Base-by-base conservation (phyloP, 64 coral and sea anemone species). In the Trachythela sp. region DNA sequence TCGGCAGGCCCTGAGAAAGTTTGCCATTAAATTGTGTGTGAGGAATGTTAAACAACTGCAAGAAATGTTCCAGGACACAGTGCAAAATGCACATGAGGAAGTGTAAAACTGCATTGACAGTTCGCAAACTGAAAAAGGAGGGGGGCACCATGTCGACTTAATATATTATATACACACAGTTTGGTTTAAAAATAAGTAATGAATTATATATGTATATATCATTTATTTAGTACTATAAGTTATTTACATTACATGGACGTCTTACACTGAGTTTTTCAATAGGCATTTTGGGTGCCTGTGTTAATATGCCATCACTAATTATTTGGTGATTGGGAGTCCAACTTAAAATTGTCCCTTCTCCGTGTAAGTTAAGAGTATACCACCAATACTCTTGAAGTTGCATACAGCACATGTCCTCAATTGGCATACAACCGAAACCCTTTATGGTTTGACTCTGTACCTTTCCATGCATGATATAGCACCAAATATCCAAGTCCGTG, bases 271-370 rank as follows among this genome's bases (percentile, higher is more conserved):
- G 20, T 68, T 68, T 89, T 64, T 89, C 64, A n/a, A 89, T 34
- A 18, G 67, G 0, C 67, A 77, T 76, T 50, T 20, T 72, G 70
- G 35, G 60, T 77, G 87, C 70, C 34, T 83, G 58, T 70, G 60
- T 70, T 18, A 88, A 58, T 36, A 36, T 77, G 2, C 59, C 38
- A 64, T 40, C 22, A 27, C 17, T 33, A 39, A 77, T 26, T 70
- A 89, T 80, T 13, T 77, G 39, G 41, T 89, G 38, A 26, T 89
- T 89, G 67, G 87, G 59, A 10, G 87, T 36, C 22, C n/a, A 30
- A 70, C 64, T 39, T 70, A 89, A 64, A 41, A 77, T 45, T 6
- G 41, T 17, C 31, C 87, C 87, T n/a, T 89, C 30, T 40, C 87
- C 87, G 75, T 77, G 67, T 48, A 22, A 38, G n/a, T 89, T 64